Conservation (phyloP, 2,888 invertebrate genomes). For the Xestobium rufovillosum region DNA sequence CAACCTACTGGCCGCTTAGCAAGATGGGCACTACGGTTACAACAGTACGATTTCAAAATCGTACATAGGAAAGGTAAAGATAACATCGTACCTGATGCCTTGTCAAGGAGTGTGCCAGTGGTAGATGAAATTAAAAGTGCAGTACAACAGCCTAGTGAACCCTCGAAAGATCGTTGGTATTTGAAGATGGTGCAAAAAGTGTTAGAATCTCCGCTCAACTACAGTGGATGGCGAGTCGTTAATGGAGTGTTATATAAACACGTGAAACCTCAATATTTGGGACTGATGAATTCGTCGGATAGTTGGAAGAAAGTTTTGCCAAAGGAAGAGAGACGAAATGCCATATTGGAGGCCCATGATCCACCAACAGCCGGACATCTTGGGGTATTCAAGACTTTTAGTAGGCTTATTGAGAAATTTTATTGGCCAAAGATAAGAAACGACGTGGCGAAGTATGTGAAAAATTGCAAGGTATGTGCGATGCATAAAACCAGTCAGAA, state of each 20-base stretch:
- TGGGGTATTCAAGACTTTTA: constrained; percentile 25
- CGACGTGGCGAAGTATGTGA: constrained; percentile 25
- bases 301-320: constrained; percentile 23
- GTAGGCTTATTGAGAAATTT: constrained; percentile 28
- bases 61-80: constrained; percentile 15
- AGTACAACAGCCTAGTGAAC: too few species aligned
- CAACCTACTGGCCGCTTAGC: constrained; percentile 14
- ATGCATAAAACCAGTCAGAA: constrained; percentile 21
- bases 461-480: constrained; percentile 23
- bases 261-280: too few species aligned
- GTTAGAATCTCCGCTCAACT: too few species aligned
- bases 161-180: too few species aligned
- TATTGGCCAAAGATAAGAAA: too few species aligned
- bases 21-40: constrained; percentile 12
- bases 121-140: too few species aligned
- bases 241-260: too few species aligned
- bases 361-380: constrained; percentile 26
- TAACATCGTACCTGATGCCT: constrained; percentile 5
- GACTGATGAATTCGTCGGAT: too few species aligned
- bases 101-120: too few species aligned
- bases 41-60: constrained; percentile 14
- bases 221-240: too few species aligned
- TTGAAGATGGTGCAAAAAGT: too few species aligned
- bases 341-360: constrained; percentile 24
- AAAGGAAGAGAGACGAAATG: constrained; percentile 8